Base-by-base conservation (phyloP, 2,888 invertebrate species). In the Balanococcus diminutus region DNA sequence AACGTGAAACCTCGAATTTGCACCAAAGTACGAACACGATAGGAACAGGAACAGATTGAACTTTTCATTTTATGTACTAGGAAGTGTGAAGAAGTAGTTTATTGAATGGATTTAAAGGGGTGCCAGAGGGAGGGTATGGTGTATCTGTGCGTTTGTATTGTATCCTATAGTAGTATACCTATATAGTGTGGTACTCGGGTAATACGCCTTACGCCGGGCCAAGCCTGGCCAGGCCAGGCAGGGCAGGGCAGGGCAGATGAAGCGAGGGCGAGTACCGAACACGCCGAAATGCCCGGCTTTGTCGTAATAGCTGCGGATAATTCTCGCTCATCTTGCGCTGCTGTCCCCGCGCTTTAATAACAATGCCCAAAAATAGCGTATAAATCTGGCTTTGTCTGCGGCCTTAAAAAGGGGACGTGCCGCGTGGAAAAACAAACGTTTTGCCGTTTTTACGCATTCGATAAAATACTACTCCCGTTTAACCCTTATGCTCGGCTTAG, bases 311-410 rank as follows among this genome's bases (percentile, higher is more conserved):
- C 72, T 46, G 46, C 75, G 84, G 84, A 84, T 84, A 84, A 84
- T 84, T 42, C 84, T 46, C 72, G 84, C 75, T 84, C 84, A 75
- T 84, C 61, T 84, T 46, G 31, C 61, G 36, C 9, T 67, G 42
- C 84, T 84, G 84, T 75, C 84, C 84, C 84, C 84, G 67, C 84
- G 39, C 84, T 84, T 84, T 84, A 84, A 84, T 84, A 84, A 84
- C 84, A 84, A 84, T 67, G 75, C 84, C 84, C 31, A 75, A 84
- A 84, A 75, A 84, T 84, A 84, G 72, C 84, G 84, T 72, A 84
- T 84, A 84, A 84, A 84, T 84, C 84, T 84, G 72, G 84, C 84
- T 84, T 84, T 84, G 84, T 84, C 84, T 84, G 84, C 36, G 84
- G 36, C 72, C 72, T 84, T 72, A 46, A 84, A 84, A 72, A 67